Conservation (phyloP, 2,797 vertebrate species). For the Acomys russatus region DNA sequence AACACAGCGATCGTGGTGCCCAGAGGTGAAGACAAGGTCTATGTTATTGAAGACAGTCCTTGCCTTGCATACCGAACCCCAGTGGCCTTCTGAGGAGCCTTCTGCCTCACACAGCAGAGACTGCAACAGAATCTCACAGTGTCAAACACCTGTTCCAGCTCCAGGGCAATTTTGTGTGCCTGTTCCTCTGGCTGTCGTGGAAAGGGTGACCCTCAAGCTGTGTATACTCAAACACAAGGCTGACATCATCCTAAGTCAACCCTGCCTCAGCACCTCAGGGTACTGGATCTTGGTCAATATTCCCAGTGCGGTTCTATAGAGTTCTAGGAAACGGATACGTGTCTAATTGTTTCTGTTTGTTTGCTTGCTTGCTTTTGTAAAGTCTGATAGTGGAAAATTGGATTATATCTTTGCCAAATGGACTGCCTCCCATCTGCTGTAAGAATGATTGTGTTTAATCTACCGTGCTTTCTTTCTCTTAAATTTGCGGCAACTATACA, state of each 20-base stretch:
- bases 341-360: background rate
- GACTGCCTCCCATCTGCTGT: no score
- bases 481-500: background rate
- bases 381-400: background rate
- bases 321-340: background rate
- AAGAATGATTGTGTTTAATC: no score
- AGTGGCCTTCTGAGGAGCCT: background rate
- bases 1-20: accelerated
- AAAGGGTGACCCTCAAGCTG: background rate
- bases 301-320: background rate
- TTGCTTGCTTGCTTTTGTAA: background rate
- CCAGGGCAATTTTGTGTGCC: background rate
- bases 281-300: background rate
- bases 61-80: background rate
- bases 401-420: background rate
- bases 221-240: background rate
- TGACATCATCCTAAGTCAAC: background rate
- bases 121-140: background rate
- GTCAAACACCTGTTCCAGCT: background rate
- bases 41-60: conserved; percentile 35
- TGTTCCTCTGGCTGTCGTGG: background rate
- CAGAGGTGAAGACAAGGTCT: conserved; percentile 48
- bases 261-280: background rate
- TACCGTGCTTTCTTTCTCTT: no score
- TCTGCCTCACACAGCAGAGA: background rate